These are phyloP conservation scores for Andricus quercusramuli DNA, from an alignment of 2,888 invertebrate species.

Conservation along the genomic window DNA sequence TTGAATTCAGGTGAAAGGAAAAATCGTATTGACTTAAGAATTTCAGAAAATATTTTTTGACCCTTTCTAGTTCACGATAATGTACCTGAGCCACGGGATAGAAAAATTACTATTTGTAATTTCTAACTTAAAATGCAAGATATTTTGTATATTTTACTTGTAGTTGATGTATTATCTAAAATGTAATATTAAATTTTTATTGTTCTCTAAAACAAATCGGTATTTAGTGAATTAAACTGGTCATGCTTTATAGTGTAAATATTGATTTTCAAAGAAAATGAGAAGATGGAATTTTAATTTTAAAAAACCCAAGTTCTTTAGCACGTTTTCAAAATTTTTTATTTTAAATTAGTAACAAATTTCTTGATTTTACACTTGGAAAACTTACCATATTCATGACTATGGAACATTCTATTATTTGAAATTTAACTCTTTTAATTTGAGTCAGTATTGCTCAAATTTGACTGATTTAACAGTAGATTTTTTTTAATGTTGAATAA, in stretches of 20 bases:
- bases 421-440: background rate
- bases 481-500: background rate
- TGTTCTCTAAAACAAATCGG: background rate
- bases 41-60: background rate
- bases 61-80: background rate
- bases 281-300: background rate
- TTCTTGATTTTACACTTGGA: background rate
- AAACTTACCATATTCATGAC: background rate
- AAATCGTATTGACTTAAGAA: background rate
- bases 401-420: background rate
- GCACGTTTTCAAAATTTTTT: conserved; percentile 14
- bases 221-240: background rate
- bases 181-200: background rate
- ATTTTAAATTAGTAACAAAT: background rate
- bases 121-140: background rate
- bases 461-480: no score
- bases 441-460: background rate
- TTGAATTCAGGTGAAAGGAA: background rate
- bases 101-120: no score
- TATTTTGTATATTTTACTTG: background rate
- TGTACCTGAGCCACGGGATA: background rate
- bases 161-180: background rate
- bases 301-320: conserved; percentile 9
- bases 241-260: background rate
- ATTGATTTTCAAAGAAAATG: background rate